phyloP scores from a whole-genome alignment of 2,113 vertebrate species.

The Equus quagga region DNA sequence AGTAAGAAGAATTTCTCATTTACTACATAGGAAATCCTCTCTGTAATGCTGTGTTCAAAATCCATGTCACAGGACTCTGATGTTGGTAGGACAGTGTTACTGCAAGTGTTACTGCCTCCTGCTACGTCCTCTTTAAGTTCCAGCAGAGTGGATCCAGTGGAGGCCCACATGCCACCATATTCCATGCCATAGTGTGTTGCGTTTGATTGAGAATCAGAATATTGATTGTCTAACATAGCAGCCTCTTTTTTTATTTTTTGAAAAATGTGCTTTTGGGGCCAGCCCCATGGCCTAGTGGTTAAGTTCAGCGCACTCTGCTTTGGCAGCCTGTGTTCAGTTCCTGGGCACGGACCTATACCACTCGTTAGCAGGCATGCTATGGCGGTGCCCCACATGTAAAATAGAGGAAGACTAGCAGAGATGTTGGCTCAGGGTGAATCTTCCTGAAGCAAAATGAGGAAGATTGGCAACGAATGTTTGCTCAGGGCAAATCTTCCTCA shows the following conservation, averaged over 20 bases:
- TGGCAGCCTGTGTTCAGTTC: no score
- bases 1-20: not conserved
- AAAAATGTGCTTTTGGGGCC: not conserved
- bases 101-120: rapidly evolving
- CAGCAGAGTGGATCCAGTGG: not conserved
- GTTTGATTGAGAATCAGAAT: not conserved
- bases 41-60: not conserved
- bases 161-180: not conserved
- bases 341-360: no score
- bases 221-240: not conserved
- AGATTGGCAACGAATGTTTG: no score
- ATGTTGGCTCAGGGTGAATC: no score
- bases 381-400: no score
- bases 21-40: not conserved
- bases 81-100: not conserved
- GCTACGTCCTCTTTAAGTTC: not conserved
- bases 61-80: not conserved
- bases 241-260: not conserved
- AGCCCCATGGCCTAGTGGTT: no score
- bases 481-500: no score
- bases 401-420: no score
- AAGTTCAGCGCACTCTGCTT: no score
- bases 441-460: no score
- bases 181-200: not conserved
- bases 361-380: no score